phyloP scores from a whole-genome alignment of 2,797 vertebrate genomes.

The Sebastiscus tertius region DNA sequence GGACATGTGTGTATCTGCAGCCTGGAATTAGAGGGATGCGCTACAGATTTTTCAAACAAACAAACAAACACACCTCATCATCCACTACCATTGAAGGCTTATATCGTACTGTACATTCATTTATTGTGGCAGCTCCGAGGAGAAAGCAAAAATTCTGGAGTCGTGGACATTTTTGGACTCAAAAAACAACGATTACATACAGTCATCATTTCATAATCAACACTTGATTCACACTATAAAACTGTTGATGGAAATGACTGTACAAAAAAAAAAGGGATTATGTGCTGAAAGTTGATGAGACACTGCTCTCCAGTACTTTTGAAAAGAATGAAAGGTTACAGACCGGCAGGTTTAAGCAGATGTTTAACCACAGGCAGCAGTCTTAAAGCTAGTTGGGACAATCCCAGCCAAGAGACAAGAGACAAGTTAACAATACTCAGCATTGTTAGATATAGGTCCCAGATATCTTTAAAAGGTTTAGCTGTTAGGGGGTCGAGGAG shows the following conservation, averaged over 20 bases:
- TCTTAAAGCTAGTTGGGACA: not conserved
- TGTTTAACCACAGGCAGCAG: not conserved
- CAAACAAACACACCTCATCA: not conserved
- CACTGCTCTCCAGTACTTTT: not conserved
- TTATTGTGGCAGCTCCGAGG: not conserved
- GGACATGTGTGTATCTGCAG: not conserved
- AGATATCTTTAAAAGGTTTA: not conserved
- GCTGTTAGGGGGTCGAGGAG: too few relatives aligned
- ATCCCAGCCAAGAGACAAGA: not conserved
- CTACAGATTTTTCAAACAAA: not conserved
- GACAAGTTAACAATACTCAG: not conserved
- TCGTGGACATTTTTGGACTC: not conserved
- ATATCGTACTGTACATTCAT: accelerated
- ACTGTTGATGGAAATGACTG: not conserved
- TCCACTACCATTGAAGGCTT: not conserved
- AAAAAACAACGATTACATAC: not conserved
- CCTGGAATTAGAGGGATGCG: not conserved
- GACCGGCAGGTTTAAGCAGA: not conserved
- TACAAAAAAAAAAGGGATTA: not conserved
- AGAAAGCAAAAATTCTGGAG: not conserved
- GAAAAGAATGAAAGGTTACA: not conserved
- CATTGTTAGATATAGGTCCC: not conserved
- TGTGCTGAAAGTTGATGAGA: not conserved
- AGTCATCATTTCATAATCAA: not conserved
- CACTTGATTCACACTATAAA: not conserved